Conservation (phyloP, 2,888 invertebrate genomes). For the Alitta virens region DNA sequence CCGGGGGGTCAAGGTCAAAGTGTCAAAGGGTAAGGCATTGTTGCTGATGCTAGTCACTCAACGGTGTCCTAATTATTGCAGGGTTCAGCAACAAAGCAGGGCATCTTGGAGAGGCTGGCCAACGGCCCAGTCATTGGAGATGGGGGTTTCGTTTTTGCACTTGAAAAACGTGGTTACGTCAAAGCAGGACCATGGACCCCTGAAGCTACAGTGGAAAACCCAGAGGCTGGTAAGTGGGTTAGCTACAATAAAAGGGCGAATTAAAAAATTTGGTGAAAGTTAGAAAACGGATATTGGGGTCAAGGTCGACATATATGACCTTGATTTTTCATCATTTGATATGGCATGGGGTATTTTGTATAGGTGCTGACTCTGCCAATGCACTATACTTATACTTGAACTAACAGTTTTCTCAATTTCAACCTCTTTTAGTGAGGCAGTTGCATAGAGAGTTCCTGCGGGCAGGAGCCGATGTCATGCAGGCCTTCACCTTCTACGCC, state of each 20-base stretch:
- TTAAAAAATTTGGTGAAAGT: no score
- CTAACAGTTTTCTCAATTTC: background rate
- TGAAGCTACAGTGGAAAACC: constrained; percentile 55
- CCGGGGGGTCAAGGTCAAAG: no score
- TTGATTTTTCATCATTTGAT: no score
- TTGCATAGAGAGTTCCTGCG: constrained; percentile 56
- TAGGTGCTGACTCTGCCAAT: no score
- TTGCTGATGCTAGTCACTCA: no score
- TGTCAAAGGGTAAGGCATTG: no score
- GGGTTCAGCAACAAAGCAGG: constrained; percentile 21
- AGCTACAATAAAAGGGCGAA: no score
- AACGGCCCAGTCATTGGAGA: constrained; percentile 56
- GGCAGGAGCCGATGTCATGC: constrained; percentile 57
- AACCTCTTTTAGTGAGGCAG: constrained; percentile 40
- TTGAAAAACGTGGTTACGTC: constrained; percentile 58
- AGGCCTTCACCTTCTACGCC: constrained; percentile 58
- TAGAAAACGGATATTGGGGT: no score
- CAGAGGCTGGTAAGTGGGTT: constrained; percentile 56
- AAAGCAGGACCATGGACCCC: constrained; percentile 60
- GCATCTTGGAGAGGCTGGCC: constrained; percentile 49
- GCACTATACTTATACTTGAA: no score
- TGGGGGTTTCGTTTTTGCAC: constrained; percentile 58
- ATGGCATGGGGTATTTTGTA: no score
- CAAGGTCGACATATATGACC: no score
- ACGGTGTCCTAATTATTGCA: background rate